Conservation (phyloP, 2,888 invertebrate genomes). For the Nemurella pictetii region DNA sequence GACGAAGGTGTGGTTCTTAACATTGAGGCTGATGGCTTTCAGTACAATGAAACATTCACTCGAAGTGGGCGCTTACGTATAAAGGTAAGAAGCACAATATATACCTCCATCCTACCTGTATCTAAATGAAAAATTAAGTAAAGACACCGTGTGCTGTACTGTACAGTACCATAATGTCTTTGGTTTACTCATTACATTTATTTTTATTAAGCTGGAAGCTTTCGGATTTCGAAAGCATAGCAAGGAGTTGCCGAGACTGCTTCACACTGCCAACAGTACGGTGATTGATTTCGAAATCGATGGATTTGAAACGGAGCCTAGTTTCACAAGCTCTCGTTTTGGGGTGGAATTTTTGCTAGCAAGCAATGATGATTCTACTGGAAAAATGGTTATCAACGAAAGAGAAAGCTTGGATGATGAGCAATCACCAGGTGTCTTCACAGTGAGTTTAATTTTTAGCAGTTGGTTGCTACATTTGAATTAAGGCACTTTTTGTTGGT, state of each 20-base stretch:
- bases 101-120: background rate
- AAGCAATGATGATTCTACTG: conserved; percentile 53
- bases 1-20: conserved; percentile 51
- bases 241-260: conserved; percentile 61
- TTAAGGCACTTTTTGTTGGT: background rate
- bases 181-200: conserved; percentile 6
- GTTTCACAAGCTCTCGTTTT: conserved; percentile 61
- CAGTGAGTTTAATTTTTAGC: conserved; percentile 52
- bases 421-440: conserved; percentile 73
- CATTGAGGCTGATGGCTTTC: conserved; percentile 46
- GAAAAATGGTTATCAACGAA: conserved; percentile 53
- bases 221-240: conserved; percentile 56
- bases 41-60: conserved; percentile 42
- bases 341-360: conserved; percentile 62
- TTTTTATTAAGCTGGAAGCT: conserved; percentile 57
- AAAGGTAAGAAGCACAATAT: conserved; percentile 47
- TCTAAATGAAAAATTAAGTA: background rate
- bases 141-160: background rate
- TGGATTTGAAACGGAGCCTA: conserved; percentile 54
- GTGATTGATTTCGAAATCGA: conserved; percentile 65
- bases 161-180: background rate
- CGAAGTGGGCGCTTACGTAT: conserved; percentile 48
- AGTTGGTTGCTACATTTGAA: background rate
- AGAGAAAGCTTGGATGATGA: conserved; percentile 70
- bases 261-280: conserved; percentile 67